These are phyloP conservation scores for Brachyptera putata DNA, from an alignment of 2,888 invertebrate species.

Conservation along the genomic window DNA sequence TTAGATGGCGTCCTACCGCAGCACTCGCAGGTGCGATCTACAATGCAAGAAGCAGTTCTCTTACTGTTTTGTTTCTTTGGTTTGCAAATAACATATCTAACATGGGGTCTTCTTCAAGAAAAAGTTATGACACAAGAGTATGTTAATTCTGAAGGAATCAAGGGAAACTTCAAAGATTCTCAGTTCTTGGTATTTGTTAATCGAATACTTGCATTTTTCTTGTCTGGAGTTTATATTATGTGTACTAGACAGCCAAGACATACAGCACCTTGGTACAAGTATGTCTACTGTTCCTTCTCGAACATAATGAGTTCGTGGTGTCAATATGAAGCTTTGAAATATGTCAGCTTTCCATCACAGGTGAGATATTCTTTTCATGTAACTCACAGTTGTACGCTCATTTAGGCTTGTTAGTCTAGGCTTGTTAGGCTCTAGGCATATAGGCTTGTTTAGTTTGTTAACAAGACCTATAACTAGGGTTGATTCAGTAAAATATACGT, in stretches of 20 bases:
- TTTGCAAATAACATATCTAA: conserved; percentile 83
- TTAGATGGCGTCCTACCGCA: conserved; percentile 26
- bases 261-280: conserved; percentile 87
- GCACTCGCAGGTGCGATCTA: conserved; percentile 45
- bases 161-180: conserved; percentile 80
- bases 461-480: too few species aligned
- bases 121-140: conserved; percentile 94
- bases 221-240: conserved; percentile 63
- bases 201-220: conserved; percentile 76
- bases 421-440: too few species aligned
- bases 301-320: conserved; percentile 99
- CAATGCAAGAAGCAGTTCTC: conserved; percentile 56
- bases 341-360: conserved; percentile 96
- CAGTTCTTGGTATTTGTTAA: conserved; percentile 97
- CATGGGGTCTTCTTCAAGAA: conserved; percentile 97
- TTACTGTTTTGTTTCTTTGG: conserved; percentile 79
- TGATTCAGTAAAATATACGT: too few species aligned
- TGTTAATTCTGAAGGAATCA: conserved; percentile 57
- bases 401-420: conserved; percentile 7
- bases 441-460: too few species aligned
- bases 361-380: conserved; percentile 47
- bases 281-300: conserved; percentile 91
- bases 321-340: conserved; percentile 98
- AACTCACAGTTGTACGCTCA: conserved; percentile 9
- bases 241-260: conserved; percentile 61